These are phyloP conservation scores for Trilocha varians DNA, from an alignment of 2,888 invertebrate species.

Conservation along the genomic window DNA sequence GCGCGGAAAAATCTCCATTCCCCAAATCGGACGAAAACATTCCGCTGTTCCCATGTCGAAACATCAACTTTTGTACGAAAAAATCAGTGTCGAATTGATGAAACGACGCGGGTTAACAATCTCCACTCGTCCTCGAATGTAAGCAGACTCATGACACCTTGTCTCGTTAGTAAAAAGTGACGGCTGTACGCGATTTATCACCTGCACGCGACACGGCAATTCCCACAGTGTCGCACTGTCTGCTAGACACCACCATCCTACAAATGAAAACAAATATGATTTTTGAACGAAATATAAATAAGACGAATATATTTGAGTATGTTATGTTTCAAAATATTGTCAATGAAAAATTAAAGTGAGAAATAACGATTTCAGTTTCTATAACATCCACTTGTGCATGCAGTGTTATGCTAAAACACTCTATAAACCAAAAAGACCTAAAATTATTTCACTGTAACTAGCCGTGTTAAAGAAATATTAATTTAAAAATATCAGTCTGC, in stretches of 20 bases:
- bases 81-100: conserved; percentile 30
- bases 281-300: background rate
- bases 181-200: conserved; percentile 62
- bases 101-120: conserved; percentile 40
- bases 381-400: no score
- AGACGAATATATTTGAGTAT: background rate
- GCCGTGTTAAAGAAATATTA: no score
- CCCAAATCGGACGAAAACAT: conserved; percentile 63
- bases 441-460: no score
- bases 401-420: no score
- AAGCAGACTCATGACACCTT: conserved; percentile 50
- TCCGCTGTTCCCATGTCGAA: conserved; percentile 38
- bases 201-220: conserved; percentile 50
- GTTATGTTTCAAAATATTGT: no score
- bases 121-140: conserved; percentile 54
- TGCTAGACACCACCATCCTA: conserved; percentile 19
- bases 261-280: conserved; percentile 41
- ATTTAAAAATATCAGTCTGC: conserved; percentile 20
- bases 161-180: conserved; percentile 70
- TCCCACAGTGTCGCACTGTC: conserved; percentile 37
- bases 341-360: no score
- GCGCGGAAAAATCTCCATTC: conserved; percentile 66
- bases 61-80: conserved; percentile 41
- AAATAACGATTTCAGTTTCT: no score
- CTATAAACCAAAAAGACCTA: no score